These are phyloP conservation scores for Rhinophrynus dorsalis DNA, from an alignment of 2,797 vertebrate species.

Conservation along the genomic window DNA sequence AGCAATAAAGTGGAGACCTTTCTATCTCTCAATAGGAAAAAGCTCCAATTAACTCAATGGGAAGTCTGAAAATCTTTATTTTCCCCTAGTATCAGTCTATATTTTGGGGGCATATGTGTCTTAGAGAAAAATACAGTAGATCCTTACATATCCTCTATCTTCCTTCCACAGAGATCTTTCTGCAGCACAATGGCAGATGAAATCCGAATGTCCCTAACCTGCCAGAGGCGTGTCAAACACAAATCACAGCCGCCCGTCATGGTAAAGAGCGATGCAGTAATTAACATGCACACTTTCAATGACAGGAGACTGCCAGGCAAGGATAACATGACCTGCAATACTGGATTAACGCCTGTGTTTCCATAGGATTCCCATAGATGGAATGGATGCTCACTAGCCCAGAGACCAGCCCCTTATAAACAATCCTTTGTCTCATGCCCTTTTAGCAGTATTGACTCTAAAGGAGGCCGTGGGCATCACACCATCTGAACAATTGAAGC, in stretches of 20 bases:
- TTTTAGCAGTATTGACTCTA: conserved; percentile 8
- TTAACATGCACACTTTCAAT: conserved; percentile 99
- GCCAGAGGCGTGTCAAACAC: conserved; percentile 94
- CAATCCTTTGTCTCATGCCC: conserved; percentile 7
- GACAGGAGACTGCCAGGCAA: conserved; percentile 95
- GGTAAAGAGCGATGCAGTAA: conserved; percentile 92
- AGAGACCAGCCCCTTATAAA: conserved; percentile 6
- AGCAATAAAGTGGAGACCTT: too few species aligned
- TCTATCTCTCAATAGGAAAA: too few species aligned
- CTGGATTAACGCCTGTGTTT: conserved; percentile 85
- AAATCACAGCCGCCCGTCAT: conserved; percentile 80
- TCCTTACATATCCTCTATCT: too few species aligned
- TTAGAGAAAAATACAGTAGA: too few species aligned
- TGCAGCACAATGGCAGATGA: conserved; percentile 94
- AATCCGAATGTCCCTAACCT: conserved; percentile 95
- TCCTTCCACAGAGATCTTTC: conserved; percentile 90
- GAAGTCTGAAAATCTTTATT: too few species aligned
- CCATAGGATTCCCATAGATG: conserved; percentile 70
- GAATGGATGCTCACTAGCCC: conserved; percentile 33
- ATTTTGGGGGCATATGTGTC: too few species aligned
- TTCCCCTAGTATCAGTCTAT: too few species aligned
- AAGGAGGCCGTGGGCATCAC: conserved; percentile 14
- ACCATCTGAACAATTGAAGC: conserved; percentile 56
- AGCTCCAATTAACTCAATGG: too few species aligned
- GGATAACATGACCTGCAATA: conserved; percentile 92